A percentile compares a stretch with the other conserved stretches of the same genome.
Evolutionary conservation across 2,888 invertebrate genomes (phyloP).

Genomic region (Campoplex nolae): DNA sequence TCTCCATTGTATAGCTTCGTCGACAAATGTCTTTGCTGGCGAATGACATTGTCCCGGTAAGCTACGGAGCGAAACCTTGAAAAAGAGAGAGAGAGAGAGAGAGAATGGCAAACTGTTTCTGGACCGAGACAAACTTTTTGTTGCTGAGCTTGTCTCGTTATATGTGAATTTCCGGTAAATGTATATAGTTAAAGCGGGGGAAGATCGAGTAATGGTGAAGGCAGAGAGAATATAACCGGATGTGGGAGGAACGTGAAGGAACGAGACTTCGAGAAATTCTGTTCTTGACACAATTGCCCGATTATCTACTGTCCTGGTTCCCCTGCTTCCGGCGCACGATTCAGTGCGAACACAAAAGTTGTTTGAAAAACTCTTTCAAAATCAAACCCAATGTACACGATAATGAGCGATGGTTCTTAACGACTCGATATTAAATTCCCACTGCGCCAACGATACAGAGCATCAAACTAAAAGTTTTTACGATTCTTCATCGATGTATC

Average conservation of each 20-base stretch:
- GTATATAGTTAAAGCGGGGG: background rate
- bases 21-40: constrained; percentile 23
- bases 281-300: background rate
- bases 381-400: background rate
- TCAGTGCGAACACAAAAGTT: background rate
- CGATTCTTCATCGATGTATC: background rate
- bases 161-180: constrained; percentile 2
- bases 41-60: constrained; percentile 24
- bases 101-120: background rate
- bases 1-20: constrained; percentile 3
- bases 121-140: background rate
- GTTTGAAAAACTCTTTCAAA: background rate
- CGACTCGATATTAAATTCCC: background rate
- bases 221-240: background rate
- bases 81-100: background rate
- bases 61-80: background rate
- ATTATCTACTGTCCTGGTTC: background rate
- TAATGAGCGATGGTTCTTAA: background rate
- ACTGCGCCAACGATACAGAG: background rate
- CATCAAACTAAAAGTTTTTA: background rate
- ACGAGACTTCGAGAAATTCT: background rate
- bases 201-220: background rate
- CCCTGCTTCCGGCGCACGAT: background rate
- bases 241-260: background rate
- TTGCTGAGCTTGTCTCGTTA: background rate